Conservation (phyloP, 1,140 invertebrate genomes). For the Ceratosolen solmsi region DNA sequence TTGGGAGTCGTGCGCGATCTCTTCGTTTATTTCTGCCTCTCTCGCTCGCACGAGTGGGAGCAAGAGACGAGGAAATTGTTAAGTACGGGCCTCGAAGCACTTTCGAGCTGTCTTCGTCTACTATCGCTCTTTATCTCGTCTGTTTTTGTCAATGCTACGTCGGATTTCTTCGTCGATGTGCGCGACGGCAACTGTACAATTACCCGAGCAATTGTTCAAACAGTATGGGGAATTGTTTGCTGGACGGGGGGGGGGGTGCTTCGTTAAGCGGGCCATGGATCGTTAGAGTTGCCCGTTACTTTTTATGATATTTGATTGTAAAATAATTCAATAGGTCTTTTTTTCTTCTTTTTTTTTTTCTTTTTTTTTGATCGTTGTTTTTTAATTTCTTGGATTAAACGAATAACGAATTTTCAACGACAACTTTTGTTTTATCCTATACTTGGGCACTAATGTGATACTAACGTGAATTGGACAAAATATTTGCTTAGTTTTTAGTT, state of each 20-base stretch:
- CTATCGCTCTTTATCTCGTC: slow-evolving; percentile 26
- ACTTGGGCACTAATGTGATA: no score
- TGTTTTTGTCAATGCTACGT: neutral
- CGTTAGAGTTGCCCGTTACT: neutral
- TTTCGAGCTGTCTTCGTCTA: slow-evolving; percentile 24
- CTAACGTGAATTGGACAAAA: no score
- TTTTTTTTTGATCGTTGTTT: neutral
- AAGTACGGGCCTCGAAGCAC: slow-evolving; percentile 25
- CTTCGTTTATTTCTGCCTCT: slow-evolving; percentile 39
- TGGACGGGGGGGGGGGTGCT: neutral
- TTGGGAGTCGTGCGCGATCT: slow-evolving; percentile 1
- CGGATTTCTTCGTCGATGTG: slow-evolving; percentile 6
- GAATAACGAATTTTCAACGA: no score
- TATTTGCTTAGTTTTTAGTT: no score
- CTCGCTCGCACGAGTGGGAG: neutral
- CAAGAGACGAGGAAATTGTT: slow-evolving; percentile 34
- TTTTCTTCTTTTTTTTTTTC: neutral
- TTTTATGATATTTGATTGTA: neutral
- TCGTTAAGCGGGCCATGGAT: neutral
- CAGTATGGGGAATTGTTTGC: slow-evolving; percentile 23
- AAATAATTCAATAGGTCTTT: no score
- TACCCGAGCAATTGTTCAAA: slow-evolving; percentile 59
- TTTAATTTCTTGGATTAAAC: no score
- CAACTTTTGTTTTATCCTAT: no score
- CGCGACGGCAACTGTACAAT: slow-evolving; percentile 57